Base-by-base conservation (phyloP, 2,888 invertebrate genomes). In the Lasioglossum lativentre region DNA sequence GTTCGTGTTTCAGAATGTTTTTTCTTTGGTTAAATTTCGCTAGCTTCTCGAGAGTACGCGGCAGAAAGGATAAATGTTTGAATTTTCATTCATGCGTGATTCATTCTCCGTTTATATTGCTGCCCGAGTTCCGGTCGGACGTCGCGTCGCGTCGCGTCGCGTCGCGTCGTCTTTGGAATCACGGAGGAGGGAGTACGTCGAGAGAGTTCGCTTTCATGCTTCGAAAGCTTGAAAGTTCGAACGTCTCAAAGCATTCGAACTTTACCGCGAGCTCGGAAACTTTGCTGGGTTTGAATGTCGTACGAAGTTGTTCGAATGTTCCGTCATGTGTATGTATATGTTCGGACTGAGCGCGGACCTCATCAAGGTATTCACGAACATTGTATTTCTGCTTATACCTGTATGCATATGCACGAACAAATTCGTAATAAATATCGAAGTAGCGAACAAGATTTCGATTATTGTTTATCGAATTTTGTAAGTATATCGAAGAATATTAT, bases 101-200 rank as follows among this genome's bases (percentile, higher is more conserved):
- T 66, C 66, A 66, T 34, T 66, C 66, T 66, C 16, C 12, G 4
- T 12, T 52, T 74, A 83, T 80, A 73, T 52, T 34, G 47, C 47
- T 56, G 34, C 19, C 34, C 66, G 66, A 66, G 34, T 38, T 66
- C 34, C 66, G 66, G 34, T 66, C 66, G 34, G 19, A 23, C 23
- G 19, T 66, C 66, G 34, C 23, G 10, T 66, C 66, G 34, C n/a
- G n/a, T n/a, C n/a, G n/a, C n/a, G n/a, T n/a, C n/a, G n/a, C 23
- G 19, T 66, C 66, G 34, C 23, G 10, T 66, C 66, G 34, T 66
- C 34, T 66, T 38, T 38, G 34, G 23, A 34, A 34, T 38, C 34
- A 23, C 19, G 19, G 34, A 8, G 34, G 19, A 19, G 34, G 34
- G 0, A 34, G 19, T 19, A 38, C 10, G 66, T 10, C 66, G 66